Evolutionary conservation across 1,140 invertebrate genomes (phyloP), one percentile per base, ranked within the genome.

Genomic region (Drosophila sp.): DNA sequence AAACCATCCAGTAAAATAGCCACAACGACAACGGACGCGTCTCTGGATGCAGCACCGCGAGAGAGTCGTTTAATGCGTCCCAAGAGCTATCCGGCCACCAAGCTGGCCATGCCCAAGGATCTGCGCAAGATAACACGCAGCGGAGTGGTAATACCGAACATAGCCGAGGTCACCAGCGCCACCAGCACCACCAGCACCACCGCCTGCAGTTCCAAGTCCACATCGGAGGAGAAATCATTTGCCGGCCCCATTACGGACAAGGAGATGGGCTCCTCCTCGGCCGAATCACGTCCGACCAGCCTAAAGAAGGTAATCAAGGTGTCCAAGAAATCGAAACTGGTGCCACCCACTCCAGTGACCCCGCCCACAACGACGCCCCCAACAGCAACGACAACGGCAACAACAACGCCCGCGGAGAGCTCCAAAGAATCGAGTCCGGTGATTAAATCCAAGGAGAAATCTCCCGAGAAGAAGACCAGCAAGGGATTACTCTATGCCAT

Each of bases 31-130:
- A 0, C 48, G 1, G 71, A 53, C 13, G 29, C 59, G 9, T 18
- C 43, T 7, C 14, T 14, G 8, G 61, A 64, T 16, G 5, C 57
- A 4, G 36, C 62, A 5, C 32, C 57, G 0, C 75, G 80, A 4
- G 90, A 92, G 43, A 87, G 84, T 41, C 72, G 90, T 8, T 38
- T 91, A 6, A 84, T 92, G 58, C 76, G 91, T 7, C 91, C 91
- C 2, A 94, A 94, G 71, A 94, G 94, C 78, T 94, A 94, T 90
- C 94, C 94, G 11, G 90, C 89, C 45, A 91, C 90, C 34, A 92
- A 92, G 50, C 7, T 92, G 11, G 58, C 80, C 9, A 77, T 90
- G 29, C 86, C 90, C n/a, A 92, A 92, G n/a, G 91, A 91, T n/a
- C 38, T 86, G 7, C 78, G 84, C 8, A 87, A 87, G 41, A 74